Evolutionary conservation across 1,140 invertebrate species (phyloP), one percentile per base, ranked within the genome.

Genomic region (Pseudomyrmex flavicornis): DNA sequence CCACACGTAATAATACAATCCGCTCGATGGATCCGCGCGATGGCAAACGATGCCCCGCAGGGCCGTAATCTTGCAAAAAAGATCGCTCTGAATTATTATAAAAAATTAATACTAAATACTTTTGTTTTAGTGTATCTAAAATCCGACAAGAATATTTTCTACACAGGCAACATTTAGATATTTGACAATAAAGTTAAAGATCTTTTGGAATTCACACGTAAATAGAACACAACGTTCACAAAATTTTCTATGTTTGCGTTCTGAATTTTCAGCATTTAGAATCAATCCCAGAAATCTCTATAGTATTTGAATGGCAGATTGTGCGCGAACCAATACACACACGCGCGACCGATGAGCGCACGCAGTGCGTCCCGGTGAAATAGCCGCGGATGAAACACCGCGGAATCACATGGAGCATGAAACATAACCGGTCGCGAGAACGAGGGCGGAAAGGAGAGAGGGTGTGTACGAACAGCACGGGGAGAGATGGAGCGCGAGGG

Each of bases 401-500:
- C 72, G 85, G 70, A 87, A 86, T 87, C 85, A 83, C 20, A 62
- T 17, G 17, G 48, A 84, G 63, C 85, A 88, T 74, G 85, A 63
- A 86, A 83, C 73, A 84, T 86, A 88, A 85, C 73, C 70, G 63
- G 44, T 54, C 58, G 59, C 44, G 74, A 50, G 66, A 70, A 50
- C 20, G 65, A 48, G 61, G 13, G 12, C 46, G 54, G 26, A 54
- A 22, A 15, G n/a, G 54, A 48, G 52, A 68, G 73, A 20, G 35
- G 35, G 35, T 35, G 35, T 35, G 17, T 62, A 44, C 22, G 46
- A 85, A 20, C 20, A 13, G 22, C 48, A 26, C 44, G 22, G 26
- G 22, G 20, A 61, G 22, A 63, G 48, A 76, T 35, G 22, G 56
- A 74, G 70, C 46, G 59, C 58, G 52, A 54, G 70, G 62, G 72